Evolutionary conservation across 2,113 vertebrate genomes (phyloP).

Genomic region (Daphoenositta chrysoptera): DNA sequence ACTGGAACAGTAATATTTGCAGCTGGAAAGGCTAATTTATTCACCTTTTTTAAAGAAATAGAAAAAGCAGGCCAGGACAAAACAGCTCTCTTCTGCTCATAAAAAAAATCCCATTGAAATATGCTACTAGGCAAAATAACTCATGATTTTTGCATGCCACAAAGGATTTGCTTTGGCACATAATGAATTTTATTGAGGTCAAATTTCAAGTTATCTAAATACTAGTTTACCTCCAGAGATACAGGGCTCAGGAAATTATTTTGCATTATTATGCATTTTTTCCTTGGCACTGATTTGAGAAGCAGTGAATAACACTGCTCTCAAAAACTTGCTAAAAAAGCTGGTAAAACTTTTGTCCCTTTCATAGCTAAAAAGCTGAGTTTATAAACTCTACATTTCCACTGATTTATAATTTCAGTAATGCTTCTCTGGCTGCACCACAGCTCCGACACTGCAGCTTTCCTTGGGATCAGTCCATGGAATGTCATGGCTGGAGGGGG

Average conservation of each 20-base stretch:
- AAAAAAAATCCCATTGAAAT: not conserved
- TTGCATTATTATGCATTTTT: not conserved
- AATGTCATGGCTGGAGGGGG: not conserved
- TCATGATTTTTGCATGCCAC: not conserved
- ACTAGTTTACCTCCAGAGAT: constrained; percentile 28
- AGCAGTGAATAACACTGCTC: not conserved
- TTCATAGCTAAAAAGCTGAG: not conserved
- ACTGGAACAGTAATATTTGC: not conserved
- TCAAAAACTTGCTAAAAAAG: not conserved
- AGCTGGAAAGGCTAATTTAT: not conserved
- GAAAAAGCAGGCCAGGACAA: not conserved
- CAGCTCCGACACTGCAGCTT: not conserved
- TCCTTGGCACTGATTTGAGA: not conserved
- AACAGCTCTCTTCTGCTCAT: not conserved
- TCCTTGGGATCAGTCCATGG: not conserved
- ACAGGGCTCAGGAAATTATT: not conserved
- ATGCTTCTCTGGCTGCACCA: not conserved
- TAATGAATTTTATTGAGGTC: constrained; percentile 44
- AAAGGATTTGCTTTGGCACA: constrained; percentile 16
- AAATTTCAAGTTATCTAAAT: constrained; percentile 42
- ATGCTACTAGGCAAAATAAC: not conserved
- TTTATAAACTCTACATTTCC: not conserved
- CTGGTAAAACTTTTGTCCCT: not conserved
- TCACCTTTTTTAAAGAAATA: not conserved
- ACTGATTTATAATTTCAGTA: not conserved